Evolutionary conservation across 2,888 invertebrate genomes (phyloP).

Genomic region (Oeneis ivallda): DNA sequence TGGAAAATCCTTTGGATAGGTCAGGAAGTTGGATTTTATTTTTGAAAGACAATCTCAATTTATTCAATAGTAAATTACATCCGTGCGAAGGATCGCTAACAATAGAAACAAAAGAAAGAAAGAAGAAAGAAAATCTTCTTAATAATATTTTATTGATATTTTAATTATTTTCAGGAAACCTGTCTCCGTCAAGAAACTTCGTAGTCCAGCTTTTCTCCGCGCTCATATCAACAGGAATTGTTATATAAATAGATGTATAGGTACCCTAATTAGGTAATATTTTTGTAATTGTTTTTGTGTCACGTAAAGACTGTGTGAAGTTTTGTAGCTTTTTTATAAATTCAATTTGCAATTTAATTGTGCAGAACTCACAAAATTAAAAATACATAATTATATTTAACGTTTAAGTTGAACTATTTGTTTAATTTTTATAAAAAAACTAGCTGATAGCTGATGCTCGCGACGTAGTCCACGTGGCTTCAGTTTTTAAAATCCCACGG

Average conservation of each 20-base stretch:
- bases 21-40: too few relatives aligned
- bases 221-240: slow-evolving; percentile 20
- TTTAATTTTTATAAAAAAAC: too few relatives aligned
- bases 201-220: slow-evolving; percentile 12
- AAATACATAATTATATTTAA: slow-evolving; percentile 20
- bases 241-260: slow-evolving; percentile 7
- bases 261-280: slow-evolving; percentile 12
- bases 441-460: too few relatives aligned
- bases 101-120: too few relatives aligned
- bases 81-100: neutral
- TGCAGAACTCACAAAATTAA: slow-evolving; percentile 20
- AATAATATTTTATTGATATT: neutral
- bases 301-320: slow-evolving; percentile 16
- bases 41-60: too few relatives aligned
- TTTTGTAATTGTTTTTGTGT: slow-evolving; percentile 24
- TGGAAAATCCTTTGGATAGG: too few relatives aligned
- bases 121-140: too few relatives aligned
- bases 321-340: slow-evolving; percentile 26
- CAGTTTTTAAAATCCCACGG: too few relatives aligned
- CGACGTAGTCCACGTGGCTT: too few relatives aligned
- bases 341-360: slow-evolving; percentile 22
- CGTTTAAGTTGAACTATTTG: slow-evolving; percentile 6
- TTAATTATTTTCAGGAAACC: slow-evolving; percentile 26
- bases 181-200: slow-evolving; percentile 7
- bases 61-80: too few relatives aligned